These are phyloP conservation scores for Agrilus mali DNA, from an alignment of 2,888 invertebrate genomes.

Conservation along the genomic window DNA sequence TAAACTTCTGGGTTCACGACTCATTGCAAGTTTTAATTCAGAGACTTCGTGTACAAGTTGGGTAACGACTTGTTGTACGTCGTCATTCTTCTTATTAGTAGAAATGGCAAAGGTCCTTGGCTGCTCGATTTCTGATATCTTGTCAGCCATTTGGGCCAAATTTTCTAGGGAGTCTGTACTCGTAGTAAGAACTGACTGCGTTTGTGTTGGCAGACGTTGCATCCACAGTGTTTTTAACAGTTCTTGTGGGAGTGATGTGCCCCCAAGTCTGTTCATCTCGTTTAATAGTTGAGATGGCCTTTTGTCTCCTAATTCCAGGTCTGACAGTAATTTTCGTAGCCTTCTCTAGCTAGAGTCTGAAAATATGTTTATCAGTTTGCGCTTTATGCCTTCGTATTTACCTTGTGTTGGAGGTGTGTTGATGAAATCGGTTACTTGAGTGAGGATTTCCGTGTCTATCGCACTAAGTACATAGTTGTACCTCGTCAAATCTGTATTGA, in stretches of 20 bases:
- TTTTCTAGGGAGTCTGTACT: not conserved
- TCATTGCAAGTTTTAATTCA: too few species aligned
- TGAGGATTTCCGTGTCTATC: slow-evolving; percentile 3
- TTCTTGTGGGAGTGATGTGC: not conserved
- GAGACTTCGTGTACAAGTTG: too few species aligned
- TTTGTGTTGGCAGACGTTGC: not conserved
- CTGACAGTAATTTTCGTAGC: not conserved
- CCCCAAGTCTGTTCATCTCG: not conserved
- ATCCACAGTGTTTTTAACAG: not conserved
- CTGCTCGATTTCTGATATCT: too few species aligned
- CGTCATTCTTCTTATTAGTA: too few species aligned
- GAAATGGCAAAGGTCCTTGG: too few species aligned
- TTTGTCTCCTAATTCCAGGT: not conserved
- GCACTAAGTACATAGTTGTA: slow-evolving; percentile 15
- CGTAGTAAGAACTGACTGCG: not conserved
- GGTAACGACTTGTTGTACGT: too few species aligned
- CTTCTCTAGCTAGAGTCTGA: not conserved
- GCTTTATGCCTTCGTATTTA: slow-evolving; percentile 3
- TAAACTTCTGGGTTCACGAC: too few species aligned
- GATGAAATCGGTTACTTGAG: slow-evolving; percentile 3
- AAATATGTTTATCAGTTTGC: slow-evolving; percentile 1
- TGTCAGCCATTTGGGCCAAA: not conserved
- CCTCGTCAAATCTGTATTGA: slow-evolving; percentile 14
- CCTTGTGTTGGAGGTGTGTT: slow-evolving; percentile 1
- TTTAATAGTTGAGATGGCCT: not conserved